Evolutionary conservation across 2,113 vertebrate genomes (phyloP).

Genomic region (Pseudopipra pipra): DNA sequence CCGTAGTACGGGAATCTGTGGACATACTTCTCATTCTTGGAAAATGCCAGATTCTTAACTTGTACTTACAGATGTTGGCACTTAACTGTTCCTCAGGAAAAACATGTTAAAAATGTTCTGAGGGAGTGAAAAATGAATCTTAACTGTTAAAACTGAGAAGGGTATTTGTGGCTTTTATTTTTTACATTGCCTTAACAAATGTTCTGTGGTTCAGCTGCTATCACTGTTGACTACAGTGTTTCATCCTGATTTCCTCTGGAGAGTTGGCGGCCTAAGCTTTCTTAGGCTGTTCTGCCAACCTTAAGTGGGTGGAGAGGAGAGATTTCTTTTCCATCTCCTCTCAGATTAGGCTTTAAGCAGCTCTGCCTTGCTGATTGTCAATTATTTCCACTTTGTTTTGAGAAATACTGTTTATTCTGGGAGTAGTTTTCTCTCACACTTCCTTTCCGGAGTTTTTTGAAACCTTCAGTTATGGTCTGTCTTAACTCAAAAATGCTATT

Average conservation of each 20-base stretch:
- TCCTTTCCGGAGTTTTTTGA: neutral
- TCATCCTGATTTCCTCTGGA: neutral
- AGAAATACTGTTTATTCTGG: neutral
- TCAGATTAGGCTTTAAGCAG: neutral
- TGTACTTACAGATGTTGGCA: conserved; percentile 18
- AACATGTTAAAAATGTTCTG: conserved; percentile 39
- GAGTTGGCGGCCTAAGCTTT: neutral
- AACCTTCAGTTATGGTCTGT: neutral
- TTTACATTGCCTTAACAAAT: neutral
- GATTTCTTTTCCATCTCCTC: neutral
- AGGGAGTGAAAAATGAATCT: conserved; percentile 1
- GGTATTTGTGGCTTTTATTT: neutral
- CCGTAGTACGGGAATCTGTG: conserved; percentile 18
- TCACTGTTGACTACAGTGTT: neutral
- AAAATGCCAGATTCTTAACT: conserved; percentile 29
- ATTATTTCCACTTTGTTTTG: neutral
- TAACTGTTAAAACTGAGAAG: neutral
- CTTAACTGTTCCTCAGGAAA: conserved; percentile 1
- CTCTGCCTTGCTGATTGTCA: neutral
- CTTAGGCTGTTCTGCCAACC: neutral
- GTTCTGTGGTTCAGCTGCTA: neutral
- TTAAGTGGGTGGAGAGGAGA: neutral
- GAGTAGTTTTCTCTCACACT: neutral
- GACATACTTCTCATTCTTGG: conserved; percentile 39
- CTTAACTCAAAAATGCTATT: conserved; percentile 1